A percentile compares a stretch with the other conserved stretches of the same genome.
Conservation (phyloP, 2,888 invertebrate genomes). For the Abrostola tripartita region DNA sequence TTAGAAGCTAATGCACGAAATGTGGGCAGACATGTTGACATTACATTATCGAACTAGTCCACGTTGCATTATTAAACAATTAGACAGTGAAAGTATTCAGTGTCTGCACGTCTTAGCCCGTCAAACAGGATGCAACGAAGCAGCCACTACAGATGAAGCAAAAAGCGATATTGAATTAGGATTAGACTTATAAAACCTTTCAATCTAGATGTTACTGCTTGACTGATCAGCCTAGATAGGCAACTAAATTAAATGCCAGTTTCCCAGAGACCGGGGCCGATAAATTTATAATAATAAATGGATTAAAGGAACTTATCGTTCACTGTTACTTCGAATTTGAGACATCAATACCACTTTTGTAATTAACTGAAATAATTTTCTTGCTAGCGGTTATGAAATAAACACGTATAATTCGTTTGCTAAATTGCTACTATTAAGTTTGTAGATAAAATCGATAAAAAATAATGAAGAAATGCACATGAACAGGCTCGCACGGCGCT, state of each 20-base stretch:
- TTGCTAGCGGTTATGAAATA: slow-evolving; percentile 23
- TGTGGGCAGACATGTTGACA: slow-evolving; percentile 81
- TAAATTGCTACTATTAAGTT: slow-evolving; percentile 29
- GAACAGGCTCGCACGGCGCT: slow-evolving; percentile 61
- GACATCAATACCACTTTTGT: slow-evolving; percentile 38
- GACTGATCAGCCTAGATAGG: slow-evolving; percentile 83
- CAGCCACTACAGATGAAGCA: slow-evolving; percentile 66
- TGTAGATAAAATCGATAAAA: slow-evolving; percentile 43
- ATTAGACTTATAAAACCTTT: slow-evolving; percentile 84
- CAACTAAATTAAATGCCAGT: slow-evolving; percentile 84
- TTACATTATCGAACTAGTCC: slow-evolving; percentile 77
- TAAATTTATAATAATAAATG: slow-evolving; percentile 54
- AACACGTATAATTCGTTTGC: slow-evolving; percentile 11
- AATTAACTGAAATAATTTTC: slow-evolving; percentile 24
- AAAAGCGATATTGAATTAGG: slow-evolving; percentile 84
- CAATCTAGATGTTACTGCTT: slow-evolving; percentile 85
- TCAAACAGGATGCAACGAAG: slow-evolving; percentile 72
- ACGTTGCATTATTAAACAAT: slow-evolving; percentile 77
- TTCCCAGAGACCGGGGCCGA: slow-evolving; percentile 82
- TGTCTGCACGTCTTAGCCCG: slow-evolving; percentile 68
- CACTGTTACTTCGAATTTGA: slow-evolving; percentile 35
- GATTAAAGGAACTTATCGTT: slow-evolving; percentile 50
- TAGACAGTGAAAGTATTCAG: slow-evolving; percentile 80
- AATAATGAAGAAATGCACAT: slow-evolving; percentile 56
- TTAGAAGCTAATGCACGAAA: slow-evolving; percentile 69